A percentile compares a stretch with the other conserved stretches of the same genome.
These are phyloP conservation scores for Melanostoma scalare DNA, from an alignment of 2,888 invertebrate genomes.

Conservation along the genomic window DNA sequence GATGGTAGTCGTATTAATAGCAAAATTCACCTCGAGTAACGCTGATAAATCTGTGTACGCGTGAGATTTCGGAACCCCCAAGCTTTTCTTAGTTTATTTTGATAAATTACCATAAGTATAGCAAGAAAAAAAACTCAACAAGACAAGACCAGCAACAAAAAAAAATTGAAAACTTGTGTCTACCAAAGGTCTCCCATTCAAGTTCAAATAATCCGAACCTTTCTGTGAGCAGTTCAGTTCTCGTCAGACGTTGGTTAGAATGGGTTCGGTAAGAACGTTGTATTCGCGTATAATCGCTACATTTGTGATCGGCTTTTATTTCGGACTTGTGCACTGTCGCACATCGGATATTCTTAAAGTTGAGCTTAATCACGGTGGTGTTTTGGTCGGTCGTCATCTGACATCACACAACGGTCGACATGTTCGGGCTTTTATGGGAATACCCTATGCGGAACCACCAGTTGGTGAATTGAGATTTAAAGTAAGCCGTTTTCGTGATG, in stretches of 20 bases:
- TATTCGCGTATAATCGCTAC: conserved; percentile 31
- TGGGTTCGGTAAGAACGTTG: conserved; percentile 50
- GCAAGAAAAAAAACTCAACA: background rate
- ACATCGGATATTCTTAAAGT: conserved; percentile 79
- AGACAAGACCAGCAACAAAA: conserved; percentile 3
- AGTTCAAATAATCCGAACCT: conserved; percentile 64
- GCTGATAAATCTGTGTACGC: too few relatives aligned
- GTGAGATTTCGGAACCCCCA: too few relatives aligned
- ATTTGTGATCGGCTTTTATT: conserved; percentile 15
- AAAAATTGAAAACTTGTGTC: conserved; percentile 44
- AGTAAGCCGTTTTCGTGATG: conserved; percentile 80
- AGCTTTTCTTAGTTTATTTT: too few relatives aligned
- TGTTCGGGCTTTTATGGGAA: conserved; percentile 85
- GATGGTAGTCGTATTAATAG: too few relatives aligned
- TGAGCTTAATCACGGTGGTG: conserved; percentile 82
- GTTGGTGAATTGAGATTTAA: conserved; percentile 85
- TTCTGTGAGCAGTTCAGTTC: conserved; percentile 49
- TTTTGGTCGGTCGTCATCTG: conserved; percentile 84
- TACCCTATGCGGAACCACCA: conserved; percentile 87
- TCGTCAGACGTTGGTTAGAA: conserved; percentile 49
- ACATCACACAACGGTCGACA: conserved; percentile 84
- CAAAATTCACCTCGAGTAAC: too few relatives aligned
- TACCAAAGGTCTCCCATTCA: background rate
- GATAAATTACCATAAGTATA: too few relatives aligned
- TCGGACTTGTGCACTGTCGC: conserved; percentile 74